These are phyloP conservation scores for Alethe castanea DNA, from an alignment of 2,113 vertebrate genomes.

Conservation along the genomic window DNA sequence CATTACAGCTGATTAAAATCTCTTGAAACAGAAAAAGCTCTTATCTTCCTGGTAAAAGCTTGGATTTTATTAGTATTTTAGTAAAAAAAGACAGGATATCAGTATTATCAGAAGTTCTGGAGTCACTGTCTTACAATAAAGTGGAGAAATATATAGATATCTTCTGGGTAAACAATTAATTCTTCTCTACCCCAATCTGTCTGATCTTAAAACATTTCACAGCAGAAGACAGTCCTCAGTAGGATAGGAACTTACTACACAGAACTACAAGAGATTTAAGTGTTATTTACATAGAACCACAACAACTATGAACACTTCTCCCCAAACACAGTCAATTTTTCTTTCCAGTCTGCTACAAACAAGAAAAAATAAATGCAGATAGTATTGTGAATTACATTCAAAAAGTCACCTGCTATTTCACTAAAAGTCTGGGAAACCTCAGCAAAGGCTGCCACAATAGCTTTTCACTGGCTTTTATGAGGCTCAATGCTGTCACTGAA, in stretches of 20 bases:
- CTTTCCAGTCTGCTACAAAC: background rate
- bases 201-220: background rate
- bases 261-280: background rate
- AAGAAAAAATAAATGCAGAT: background rate
- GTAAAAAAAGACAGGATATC: background rate
- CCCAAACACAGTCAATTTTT: background rate
- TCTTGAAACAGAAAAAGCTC: background rate
- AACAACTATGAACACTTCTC: background rate
- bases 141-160: background rate
- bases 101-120: background rate
- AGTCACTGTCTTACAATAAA: background rate
- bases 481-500: background rate
- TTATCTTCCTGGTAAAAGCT: background rate
- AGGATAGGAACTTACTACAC: background rate
- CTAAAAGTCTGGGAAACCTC: background rate
- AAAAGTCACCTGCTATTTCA: background rate
- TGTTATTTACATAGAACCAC: background rate
- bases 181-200: background rate
- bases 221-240: background rate
- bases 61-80: background rate
- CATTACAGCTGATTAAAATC: background rate
- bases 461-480: background rate
- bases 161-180: background rate
- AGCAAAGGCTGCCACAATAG: background rate
- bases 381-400: background rate